Conservation (phyloP, 2,113 vertebrate genomes). For the Ginglymostoma cirratum region DNA sequence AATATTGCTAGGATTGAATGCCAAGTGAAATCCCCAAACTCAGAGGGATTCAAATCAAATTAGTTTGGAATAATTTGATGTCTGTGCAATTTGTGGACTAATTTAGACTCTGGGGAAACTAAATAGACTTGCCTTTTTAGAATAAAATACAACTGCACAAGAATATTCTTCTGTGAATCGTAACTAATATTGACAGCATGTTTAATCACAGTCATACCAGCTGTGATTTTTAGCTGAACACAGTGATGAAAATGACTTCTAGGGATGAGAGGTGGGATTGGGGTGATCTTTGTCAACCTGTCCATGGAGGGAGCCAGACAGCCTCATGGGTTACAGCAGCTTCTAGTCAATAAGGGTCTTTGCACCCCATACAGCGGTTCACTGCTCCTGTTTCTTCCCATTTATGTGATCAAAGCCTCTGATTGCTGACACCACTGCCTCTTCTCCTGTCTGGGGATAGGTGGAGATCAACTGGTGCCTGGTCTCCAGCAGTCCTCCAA, state of each 20-base stretch:
- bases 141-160: background rate
- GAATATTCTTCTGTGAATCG: background rate
- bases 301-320: too few species aligned
- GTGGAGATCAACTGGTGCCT: too few species aligned
- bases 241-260: background rate
- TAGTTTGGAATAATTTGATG: constrained; percentile 5
- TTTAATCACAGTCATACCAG: background rate
- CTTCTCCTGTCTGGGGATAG: too few species aligned
- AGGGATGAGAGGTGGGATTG: background rate
- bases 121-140: background rate
- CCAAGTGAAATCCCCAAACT: constrained; percentile 18
- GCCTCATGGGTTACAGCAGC: too few species aligned
- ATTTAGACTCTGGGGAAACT: background rate
- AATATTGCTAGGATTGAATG: background rate
- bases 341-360: too few species aligned
- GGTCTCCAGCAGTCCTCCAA: too few species aligned
- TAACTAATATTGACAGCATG: background rate
- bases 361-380: too few species aligned
- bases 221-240: background rate
- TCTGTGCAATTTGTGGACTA: background rate
- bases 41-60: background rate
- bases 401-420: too few species aligned
- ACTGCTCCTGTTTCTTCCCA: too few species aligned
- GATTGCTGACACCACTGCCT: too few species aligned
- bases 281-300: too few species aligned